Percentiles rank a stretch among this genome's conserved stretches.
These are phyloP conservation scores for Phenganax marumi DNA, from an alignment of 92 coral and sea anemone genomes.

Conservation along the genomic window DNA sequence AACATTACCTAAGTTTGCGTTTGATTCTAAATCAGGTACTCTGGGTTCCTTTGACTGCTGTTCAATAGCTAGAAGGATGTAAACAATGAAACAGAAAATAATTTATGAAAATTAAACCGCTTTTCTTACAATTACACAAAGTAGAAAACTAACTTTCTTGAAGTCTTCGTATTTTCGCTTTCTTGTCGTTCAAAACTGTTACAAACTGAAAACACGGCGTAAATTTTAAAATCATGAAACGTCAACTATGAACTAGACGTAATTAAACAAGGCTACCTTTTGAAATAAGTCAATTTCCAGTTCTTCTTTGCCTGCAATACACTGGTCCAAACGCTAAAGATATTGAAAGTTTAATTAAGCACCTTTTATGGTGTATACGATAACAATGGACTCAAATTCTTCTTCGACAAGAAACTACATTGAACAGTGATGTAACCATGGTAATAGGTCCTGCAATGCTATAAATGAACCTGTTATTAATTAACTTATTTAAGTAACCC, in stretches of 20 bases:
- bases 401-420: neutral
- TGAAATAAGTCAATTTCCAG: conserved; percentile 74
- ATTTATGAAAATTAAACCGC: neutral
- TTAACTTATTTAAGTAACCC: neutral
- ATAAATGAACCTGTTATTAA: neutral
- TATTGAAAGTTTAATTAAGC: neutral
- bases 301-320: conserved; percentile 74
- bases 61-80: conserved; percentile 15
- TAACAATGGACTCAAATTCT: neutral
- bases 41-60: conserved; percentile 10
- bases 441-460: neutral
- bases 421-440: no score
- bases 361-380: neutral
- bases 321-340: conserved; percentile 71
- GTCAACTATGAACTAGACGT: neutral
- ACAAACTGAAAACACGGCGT: conserved; percentile 64
- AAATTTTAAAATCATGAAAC: neutral
- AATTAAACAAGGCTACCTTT: conserved; percentile 53
- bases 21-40: neutral
- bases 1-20: neutral
- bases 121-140: neutral
- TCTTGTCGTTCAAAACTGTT: conserved; percentile 79
- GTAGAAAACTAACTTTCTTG: conserved; percentile 49
- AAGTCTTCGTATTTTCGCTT: conserved; percentile 77
- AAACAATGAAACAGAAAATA: neutral